These are phyloP conservation scores for Daphoenositta chrysoptera DNA, from an alignment of 2,113 vertebrate species.

Conservation along the genomic window DNA sequence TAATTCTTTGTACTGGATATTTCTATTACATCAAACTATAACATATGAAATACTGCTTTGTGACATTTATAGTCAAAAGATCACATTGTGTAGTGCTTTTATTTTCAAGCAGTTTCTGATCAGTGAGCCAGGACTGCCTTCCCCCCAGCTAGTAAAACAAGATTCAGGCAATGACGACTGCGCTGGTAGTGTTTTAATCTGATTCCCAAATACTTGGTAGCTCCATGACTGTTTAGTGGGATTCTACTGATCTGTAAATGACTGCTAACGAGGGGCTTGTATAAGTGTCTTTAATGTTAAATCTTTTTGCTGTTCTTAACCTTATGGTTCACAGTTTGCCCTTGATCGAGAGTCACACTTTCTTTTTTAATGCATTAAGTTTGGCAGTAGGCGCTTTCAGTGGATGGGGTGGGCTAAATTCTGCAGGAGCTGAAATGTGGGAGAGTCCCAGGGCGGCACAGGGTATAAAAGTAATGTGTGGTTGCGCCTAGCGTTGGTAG, in stretches of 20 bases:
- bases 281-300: not conserved
- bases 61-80: not conserved
- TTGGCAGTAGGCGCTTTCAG: not conserved
- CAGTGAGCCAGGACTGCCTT: not conserved
- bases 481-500: not conserved
- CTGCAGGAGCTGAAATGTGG: not conserved
- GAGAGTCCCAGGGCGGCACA: not conserved
- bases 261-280: not conserved
- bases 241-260: not conserved
- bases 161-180: not conserved
- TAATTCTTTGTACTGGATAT: not conserved
- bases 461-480: not conserved
- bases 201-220: not conserved
- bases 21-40: not conserved
- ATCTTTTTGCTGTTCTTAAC: not conserved
- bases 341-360: not conserved
- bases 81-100: not conserved
- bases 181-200: not conserved
- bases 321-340: not conserved
- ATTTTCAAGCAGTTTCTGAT: slow-evolving; percentile 18
- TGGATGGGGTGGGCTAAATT: not conserved
- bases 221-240: not conserved
- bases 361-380: not conserved
- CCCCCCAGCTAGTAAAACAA: not conserved
- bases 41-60: not conserved